Evolutionary conservation across 2,888 invertebrate genomes (phyloP).

Genomic region (Marronus borbonicus): DNA sequence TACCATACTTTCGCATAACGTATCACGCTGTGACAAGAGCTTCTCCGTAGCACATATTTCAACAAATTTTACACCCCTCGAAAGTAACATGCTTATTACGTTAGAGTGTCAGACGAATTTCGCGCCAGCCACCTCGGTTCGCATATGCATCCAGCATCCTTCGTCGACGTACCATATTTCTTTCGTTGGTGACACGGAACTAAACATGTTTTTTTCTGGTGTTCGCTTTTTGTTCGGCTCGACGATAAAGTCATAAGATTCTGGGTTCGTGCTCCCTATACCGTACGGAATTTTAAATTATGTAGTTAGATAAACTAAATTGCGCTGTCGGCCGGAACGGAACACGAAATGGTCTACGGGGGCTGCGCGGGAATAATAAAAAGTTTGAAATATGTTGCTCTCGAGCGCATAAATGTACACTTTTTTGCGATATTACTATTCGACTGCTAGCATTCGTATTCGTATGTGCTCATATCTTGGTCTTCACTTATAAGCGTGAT

Average conservation of each 20-base stretch:
- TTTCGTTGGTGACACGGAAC: conserved; percentile 7
- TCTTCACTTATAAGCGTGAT: too few species aligned
- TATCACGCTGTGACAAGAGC: too few species aligned
- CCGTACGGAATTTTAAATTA: conserved; percentile 46
- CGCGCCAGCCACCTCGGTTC: neutral
- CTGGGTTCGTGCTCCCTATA: too few species aligned
- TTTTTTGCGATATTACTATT: neutral
- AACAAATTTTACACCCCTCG: neutral
- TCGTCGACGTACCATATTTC: neutral
- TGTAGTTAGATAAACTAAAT: conserved; percentile 50
- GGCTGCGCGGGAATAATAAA: too few species aligned
- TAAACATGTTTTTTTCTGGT: conserved; percentile 33
- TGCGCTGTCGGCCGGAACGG: conserved; percentile 45
- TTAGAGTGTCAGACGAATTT: conserved; percentile 17
- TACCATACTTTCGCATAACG: too few species aligned
- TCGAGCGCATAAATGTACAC: neutral
- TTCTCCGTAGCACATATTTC: too few species aligned
- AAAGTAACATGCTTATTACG: conserved; percentile 31
- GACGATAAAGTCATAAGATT: conserved; percentile 44
- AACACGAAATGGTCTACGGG: too few species aligned
- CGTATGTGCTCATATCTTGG: too few species aligned
- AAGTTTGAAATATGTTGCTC: too few species aligned
- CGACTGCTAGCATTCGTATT: too few species aligned
- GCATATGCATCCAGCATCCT: neutral
- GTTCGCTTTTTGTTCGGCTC: conserved; percentile 3